Conservation (phyloP, 37 sponge, comb jelly and placozoan genomes). For the Lycopodina hypogea region DNA sequence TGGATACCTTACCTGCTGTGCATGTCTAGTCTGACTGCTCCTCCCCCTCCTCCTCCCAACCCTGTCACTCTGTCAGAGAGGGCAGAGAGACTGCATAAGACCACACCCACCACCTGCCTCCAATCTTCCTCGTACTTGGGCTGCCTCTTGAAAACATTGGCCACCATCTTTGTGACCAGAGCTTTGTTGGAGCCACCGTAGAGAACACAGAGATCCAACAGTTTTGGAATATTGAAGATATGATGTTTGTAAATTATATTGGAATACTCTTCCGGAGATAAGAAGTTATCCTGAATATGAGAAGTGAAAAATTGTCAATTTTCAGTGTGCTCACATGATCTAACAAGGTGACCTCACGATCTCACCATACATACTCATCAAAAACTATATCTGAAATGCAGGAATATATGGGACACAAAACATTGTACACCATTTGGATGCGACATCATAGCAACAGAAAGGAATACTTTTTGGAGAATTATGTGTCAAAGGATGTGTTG, state of each 20-base stretch:
- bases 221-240: constrained; percentile 75
- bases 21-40: neutral
- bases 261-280: constrained; percentile 46
- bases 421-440: too few species aligned
- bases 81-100: constrained; percentile 13
- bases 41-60: neutral
- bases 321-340: neutral
- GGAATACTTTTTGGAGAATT: too few species aligned
- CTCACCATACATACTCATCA: too few species aligned
- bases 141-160: constrained; percentile 66
- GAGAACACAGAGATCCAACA: constrained; percentile 78
- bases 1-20: neutral
- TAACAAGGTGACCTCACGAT: too few species aligned
- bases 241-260: constrained; percentile 72
- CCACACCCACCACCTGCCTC: constrained; percentile 5
- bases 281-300: constrained; percentile 34
- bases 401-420: too few species aligned
- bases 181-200: constrained; percentile 66
- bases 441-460: too few species aligned
- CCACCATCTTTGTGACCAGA: constrained; percentile 64
- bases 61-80: neutral
- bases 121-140: constrained; percentile 57
- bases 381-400: too few species aligned
- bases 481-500: too few species aligned
- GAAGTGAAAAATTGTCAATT: neutral